These are phyloP conservation scores for Capromys pilorides DNA, from an alignment of 2,797 vertebrate genomes.

Conservation along the genomic window DNA sequence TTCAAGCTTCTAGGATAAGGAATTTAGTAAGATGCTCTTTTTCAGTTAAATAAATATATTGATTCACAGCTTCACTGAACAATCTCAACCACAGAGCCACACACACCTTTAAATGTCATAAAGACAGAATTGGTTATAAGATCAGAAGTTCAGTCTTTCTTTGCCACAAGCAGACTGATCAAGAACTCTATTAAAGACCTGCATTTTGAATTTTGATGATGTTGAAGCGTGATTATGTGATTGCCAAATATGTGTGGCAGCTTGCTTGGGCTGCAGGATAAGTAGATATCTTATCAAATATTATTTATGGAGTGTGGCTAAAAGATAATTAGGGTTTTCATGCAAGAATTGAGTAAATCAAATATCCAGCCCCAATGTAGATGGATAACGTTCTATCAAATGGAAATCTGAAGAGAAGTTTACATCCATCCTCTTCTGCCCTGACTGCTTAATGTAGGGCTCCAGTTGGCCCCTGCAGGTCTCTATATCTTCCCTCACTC, in stretches of 20 bases:
- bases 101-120: not conserved
- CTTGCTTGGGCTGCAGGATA: not conserved
- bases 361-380: rapidly evolving
- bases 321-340: not conserved
- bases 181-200: not conserved
- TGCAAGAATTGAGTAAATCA: not conserved
- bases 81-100: not conserved
- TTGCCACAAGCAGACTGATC: not conserved
- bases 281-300: not conserved
- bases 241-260: not conserved
- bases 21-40: not conserved
- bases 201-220: not conserved
- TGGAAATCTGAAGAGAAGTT: not conserved
- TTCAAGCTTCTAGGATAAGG: no score
- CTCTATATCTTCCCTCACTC: not conserved
- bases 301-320: not conserved
- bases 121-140: not conserved
- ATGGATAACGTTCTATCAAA: rapidly evolving
- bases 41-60: not conserved
- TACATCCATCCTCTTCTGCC: rapidly evolving
- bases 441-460: not conserved
- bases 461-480: not conserved
- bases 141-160: not conserved
- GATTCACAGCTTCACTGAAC: not conserved
- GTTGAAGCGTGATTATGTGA: not conserved